phyloP scores from a whole-genome alignment of 2,797 vertebrate genomes.

The Oreonectes daqikongensis region DNA sequence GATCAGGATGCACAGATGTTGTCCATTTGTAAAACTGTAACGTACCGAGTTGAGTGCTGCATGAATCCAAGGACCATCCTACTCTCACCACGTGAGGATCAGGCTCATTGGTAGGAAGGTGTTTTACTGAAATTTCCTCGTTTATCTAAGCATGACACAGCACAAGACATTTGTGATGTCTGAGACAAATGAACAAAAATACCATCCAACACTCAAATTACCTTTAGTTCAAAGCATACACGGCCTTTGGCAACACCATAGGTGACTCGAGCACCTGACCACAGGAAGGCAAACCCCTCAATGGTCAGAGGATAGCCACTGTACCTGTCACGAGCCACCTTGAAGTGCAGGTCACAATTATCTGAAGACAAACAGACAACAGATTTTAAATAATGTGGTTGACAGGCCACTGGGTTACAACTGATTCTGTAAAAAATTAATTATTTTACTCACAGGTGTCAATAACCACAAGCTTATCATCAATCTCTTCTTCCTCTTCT shows the following conservation, averaged over 20 bases:
- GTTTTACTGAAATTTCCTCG: constrained; percentile 92
- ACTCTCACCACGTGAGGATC: constrained; percentile 94
- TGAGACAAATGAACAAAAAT: neutral
- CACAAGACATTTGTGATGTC: neutral
- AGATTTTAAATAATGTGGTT: neutral
- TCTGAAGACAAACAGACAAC: constrained; percentile 71
- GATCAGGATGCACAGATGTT: neutral
- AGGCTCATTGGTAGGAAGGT: constrained; percentile 87
- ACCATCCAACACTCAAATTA: constrained; percentile 48
- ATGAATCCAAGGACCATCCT: constrained; percentile 91
- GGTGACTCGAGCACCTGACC: constrained; percentile 89
- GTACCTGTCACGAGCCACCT: constrained; percentile 89
- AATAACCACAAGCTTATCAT: constrained; percentile 86
- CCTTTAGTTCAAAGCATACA: constrained; percentile 94
- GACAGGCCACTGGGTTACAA: neutral
- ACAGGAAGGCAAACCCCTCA: constrained; percentile 93
- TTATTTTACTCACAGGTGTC: constrained; percentile 86
- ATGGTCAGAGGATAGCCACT: constrained; percentile 93
- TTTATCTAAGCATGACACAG: constrained; percentile 77
- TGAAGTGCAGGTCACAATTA: constrained; percentile 94
- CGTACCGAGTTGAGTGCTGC: constrained; percentile 93
- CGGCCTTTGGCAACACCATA: constrained; percentile 85
- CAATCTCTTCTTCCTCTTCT: constrained; percentile 91
- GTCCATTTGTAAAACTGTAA: neutral
- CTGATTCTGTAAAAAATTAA: neutral